A percentile compares a stretch with the other conserved stretches of the same genome.
Conservation (phyloP, 2,113 vertebrate genomes). For the Nyctibius bracteatus region DNA sequence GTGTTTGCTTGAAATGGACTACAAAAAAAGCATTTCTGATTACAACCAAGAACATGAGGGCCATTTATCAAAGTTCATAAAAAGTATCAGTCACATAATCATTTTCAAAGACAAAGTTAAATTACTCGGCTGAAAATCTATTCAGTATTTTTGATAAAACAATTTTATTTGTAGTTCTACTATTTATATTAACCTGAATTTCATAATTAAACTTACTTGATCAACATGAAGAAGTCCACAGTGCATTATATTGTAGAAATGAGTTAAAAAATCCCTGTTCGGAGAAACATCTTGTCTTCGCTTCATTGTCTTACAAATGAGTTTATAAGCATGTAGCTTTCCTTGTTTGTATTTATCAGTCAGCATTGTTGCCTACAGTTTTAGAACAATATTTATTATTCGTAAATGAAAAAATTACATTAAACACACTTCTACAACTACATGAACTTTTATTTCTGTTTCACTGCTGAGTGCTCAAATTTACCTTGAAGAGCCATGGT, state of each 20-base stretch:
- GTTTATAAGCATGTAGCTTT: slow-evolving; percentile 96
- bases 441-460: not conserved
- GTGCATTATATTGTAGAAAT: slow-evolving; percentile 99
- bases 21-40: not conserved
- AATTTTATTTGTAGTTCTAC: not conserved
- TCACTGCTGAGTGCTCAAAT: not conserved
- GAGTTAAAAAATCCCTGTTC: slow-evolving; percentile 95
- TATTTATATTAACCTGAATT: not conserved
- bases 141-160: not conserved
- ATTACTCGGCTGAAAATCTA: not conserved
- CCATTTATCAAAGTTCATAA: not conserved
- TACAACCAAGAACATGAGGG: not conserved
- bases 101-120: not conserved
- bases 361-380: slow-evolving; percentile 92
- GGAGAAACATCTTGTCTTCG: slow-evolving; percentile 97
- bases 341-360: slow-evolving; percentile 97
- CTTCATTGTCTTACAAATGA: slow-evolving; percentile 99
- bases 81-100: not conserved
- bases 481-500: slow-evolving; percentile 98
- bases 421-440: not conserved
- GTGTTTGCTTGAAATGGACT: not conserved
- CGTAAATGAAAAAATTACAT: not conserved
- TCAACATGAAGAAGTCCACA: slow-evolving; percentile 95
- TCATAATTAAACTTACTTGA: slow-evolving; percentile 80
- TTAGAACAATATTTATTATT: slow-evolving; percentile 35